These are phyloP conservation scores for Siphamia tubifer DNA, from an alignment of 2,113 vertebrate species.

Conservation along the genomic window DNA sequence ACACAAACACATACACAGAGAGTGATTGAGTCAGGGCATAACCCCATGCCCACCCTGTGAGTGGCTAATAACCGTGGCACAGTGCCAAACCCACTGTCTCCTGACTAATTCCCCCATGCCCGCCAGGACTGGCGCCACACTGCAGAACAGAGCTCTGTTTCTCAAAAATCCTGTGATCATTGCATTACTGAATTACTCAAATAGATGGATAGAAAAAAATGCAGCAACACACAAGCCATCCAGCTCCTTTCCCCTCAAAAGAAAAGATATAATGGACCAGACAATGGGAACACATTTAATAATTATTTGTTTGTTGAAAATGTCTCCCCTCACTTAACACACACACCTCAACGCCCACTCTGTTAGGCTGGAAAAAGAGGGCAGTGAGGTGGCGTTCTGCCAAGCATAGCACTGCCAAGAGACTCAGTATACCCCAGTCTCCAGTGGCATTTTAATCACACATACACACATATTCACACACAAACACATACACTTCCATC, in stretches of 20 bases:
- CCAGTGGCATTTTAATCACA: conserved; percentile 66
- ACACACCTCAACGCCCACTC: conserved; percentile 38
- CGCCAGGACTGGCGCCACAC: conserved; percentile 77
- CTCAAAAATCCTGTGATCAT: conserved; percentile 63
- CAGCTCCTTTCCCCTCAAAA: conserved; percentile 23
- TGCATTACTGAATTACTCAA: conserved; percentile 54
- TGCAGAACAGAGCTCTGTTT: conserved; percentile 66
- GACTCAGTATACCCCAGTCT: conserved; percentile 59
- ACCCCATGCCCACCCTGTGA: conserved; percentile 71
- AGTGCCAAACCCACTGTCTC: conserved; percentile 86
- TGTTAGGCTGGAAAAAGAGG: conserved; percentile 61
- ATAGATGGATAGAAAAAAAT: conserved; percentile 59
- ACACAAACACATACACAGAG: conserved; percentile 60
- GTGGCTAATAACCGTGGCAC: conserved; percentile 78
- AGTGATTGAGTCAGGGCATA: conserved; percentile 65
- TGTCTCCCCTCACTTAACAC: conserved; percentile 9
- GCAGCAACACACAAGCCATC: conserved; percentile 14
- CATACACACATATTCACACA: conserved; percentile 16
- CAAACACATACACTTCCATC: conserved; percentile 47
- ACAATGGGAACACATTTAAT: conserved; percentile 40
- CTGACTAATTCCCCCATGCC: conserved; percentile 72
- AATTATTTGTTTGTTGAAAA: conserved; percentile 47
- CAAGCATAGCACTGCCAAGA: conserved; percentile 62
- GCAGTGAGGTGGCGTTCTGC: conserved; percentile 58
- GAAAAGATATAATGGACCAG: conserved; percentile 30